These are phyloP conservation scores for Lordiphosa stackelbergi DNA, from an alignment of 1,140 invertebrate genomes.

Conservation along the genomic window DNA sequence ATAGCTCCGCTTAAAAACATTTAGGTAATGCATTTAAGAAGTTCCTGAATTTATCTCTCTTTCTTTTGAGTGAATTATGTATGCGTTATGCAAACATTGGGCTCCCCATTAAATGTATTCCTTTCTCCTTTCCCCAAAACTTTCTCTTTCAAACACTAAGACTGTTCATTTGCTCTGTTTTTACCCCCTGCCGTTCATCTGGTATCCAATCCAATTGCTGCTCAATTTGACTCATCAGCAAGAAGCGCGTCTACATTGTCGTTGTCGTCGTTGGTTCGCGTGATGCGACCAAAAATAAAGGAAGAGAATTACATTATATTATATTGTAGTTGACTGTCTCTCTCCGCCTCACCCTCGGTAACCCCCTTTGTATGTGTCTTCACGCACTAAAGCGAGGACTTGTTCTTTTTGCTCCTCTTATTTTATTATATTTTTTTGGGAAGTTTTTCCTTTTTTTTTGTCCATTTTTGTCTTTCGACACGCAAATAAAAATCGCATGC, in stretches of 20 bases:
- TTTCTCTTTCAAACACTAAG: slow-evolving; percentile 11
- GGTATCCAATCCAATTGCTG: slow-evolving; percentile 35
- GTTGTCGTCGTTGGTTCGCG: slow-evolving; percentile 40
- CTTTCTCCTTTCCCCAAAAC: background rate
- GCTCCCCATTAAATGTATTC: background rate
- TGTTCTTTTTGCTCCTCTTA: slow-evolving; percentile 30
- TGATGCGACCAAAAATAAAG: slow-evolving; percentile 30
- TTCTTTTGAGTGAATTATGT: too few relatives aligned
- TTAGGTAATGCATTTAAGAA: too few relatives aligned
- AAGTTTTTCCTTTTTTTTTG: slow-evolving; percentile 17
- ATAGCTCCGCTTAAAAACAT: too few relatives aligned
- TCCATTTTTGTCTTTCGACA: slow-evolving; percentile 47
- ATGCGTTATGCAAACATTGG: too few relatives aligned
- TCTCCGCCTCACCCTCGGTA: slow-evolving; percentile 2
- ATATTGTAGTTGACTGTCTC: slow-evolving; percentile 34
- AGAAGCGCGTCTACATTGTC: slow-evolving; percentile 35
- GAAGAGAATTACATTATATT: slow-evolving; percentile 60
- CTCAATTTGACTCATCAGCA: slow-evolving; percentile 66
- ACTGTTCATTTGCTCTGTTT: slow-evolving; percentile 16
- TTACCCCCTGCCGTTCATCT: slow-evolving; percentile 19
- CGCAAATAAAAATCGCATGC: slow-evolving; percentile 69
- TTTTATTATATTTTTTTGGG: slow-evolving; percentile 27
- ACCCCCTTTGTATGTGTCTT: slow-evolving; percentile 7
- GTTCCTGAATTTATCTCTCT: too few relatives aligned
- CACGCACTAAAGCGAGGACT: slow-evolving; percentile 53